Conservation (phyloP, 1,140 invertebrate species). For the Trachymyrmex septentrionalis region DNA sequence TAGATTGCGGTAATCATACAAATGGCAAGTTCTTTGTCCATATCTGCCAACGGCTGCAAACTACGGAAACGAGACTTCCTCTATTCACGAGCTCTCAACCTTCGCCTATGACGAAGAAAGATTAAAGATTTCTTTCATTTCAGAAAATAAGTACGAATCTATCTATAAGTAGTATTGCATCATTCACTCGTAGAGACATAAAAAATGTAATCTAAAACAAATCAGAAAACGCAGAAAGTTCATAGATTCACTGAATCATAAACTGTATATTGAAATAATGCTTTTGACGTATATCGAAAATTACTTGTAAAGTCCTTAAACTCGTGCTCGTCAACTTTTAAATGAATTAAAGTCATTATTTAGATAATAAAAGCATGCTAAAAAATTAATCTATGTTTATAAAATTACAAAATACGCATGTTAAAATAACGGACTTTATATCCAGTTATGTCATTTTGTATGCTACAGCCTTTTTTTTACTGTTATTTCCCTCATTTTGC, state of each 20-base stretch:
- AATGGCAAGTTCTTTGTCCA: constrained; percentile 30
- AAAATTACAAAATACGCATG: background rate
- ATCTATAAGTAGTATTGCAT: constrained; percentile 11
- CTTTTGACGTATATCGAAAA: background rate
- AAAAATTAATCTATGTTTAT: background rate
- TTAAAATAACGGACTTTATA: background rate
- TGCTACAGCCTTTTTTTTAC: background rate
- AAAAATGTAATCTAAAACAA: background rate
- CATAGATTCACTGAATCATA: background rate
- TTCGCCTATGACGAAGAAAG: constrained; percentile 44
- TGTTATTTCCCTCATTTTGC: background rate
- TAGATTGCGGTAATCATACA: constrained; percentile 66
- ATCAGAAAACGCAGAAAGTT: constrained; percentile 19
- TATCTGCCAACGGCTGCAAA: constrained; percentile 18
- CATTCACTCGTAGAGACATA: background rate
- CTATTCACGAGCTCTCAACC: background rate
- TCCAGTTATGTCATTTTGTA: no score
- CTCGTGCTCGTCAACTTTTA: constrained; percentile 11
- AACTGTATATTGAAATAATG: background rate
- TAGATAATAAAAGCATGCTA: background rate
- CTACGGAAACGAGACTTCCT: constrained; percentile 68
- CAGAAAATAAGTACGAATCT: constrained; percentile 34
- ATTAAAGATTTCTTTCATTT: constrained; percentile 73
- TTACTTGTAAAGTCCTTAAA: constrained; percentile 2
- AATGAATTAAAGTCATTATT: background rate